Percentiles rank a stretch among this genome's conserved stretches.
These are phyloP conservation scores for Synergus japonicus DNA, from an alignment of 2,888 invertebrate genomes.

Conservation along the genomic window DNA sequence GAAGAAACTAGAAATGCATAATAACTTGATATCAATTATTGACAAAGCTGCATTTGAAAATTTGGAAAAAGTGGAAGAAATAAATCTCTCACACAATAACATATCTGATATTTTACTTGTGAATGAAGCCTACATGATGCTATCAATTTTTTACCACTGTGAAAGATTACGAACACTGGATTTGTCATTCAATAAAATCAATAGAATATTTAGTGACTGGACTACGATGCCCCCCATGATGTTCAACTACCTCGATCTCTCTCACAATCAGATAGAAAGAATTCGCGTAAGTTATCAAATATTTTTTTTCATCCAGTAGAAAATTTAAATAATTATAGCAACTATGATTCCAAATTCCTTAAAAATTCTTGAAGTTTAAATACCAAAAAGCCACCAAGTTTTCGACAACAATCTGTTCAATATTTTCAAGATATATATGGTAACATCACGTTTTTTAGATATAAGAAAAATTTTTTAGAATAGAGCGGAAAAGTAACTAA, in stretches of 20 bases:
- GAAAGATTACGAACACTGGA: constrained; percentile 80
- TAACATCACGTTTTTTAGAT: too few species aligned
- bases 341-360: too few species aligned
- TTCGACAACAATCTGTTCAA: too few species aligned
- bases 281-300: constrained; percentile 78
- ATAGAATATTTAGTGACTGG: constrained; percentile 83
- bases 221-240: constrained; percentile 73
- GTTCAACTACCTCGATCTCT: constrained; percentile 83
- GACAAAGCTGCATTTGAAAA: constrained; percentile 78
- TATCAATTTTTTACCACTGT: constrained; percentile 76
- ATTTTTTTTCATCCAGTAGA: not conserved
- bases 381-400: too few species aligned
- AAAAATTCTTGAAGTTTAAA: too few species aligned
- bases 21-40: constrained; percentile 78
- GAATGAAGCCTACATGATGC: not conserved
- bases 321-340: not conserved
- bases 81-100: constrained; percentile 80
- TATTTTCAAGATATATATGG: too few species aligned
- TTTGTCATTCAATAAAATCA: constrained; percentile 83
- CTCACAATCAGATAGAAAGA: constrained; percentile 81
- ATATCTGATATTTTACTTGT: constrained; percentile 67
- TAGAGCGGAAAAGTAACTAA: too few species aligned
- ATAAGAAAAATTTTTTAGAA: not conserved
- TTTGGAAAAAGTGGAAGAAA: constrained; percentile 78
- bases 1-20: constrained; percentile 78